These are phyloP conservation scores for Callopanchax toddi DNA, from an alignment of 2,113 vertebrate species.

Conservation along the genomic window DNA sequence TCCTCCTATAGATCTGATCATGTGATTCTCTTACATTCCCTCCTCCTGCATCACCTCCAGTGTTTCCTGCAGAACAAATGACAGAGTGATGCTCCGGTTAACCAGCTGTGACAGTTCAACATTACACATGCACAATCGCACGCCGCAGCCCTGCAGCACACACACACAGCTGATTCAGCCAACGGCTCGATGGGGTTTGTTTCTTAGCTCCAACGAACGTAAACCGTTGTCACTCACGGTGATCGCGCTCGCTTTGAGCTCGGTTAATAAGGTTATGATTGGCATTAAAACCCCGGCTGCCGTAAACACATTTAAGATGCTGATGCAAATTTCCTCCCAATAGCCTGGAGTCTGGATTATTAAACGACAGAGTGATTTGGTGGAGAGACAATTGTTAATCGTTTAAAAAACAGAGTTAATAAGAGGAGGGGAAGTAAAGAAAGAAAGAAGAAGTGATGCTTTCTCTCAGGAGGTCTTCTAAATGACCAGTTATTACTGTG, in stretches of 20 bases:
- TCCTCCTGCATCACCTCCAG: constrained; percentile 19
- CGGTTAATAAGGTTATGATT: constrained; percentile 72
- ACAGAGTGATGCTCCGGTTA: constrained; percentile 6
- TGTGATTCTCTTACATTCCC: constrained; percentile 60
- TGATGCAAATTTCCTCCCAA: constrained; percentile 64
- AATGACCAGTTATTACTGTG: too few relatives aligned
- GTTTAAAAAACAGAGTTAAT: constrained; percentile 60
- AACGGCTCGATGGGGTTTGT: constrained; percentile 47
- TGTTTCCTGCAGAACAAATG: constrained; percentile 61
- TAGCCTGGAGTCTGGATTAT: constrained; percentile 74
- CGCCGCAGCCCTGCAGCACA: constrained; percentile 36
- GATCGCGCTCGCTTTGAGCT: constrained; percentile 59
- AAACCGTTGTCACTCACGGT: constrained; percentile 65
- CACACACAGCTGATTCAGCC: constrained; percentile 6
- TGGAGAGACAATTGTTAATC: constrained; percentile 67
- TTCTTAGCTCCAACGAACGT: constrained; percentile 47
- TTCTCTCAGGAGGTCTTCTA: too few relatives aligned
- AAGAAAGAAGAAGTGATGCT: constrained; percentile 21
- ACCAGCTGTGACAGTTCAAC: constrained; percentile 46
- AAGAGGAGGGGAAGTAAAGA: constrained; percentile 21
- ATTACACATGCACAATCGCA: constrained; percentile 46
- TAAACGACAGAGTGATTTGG: constrained; percentile 62
- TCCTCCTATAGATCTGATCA: too few relatives aligned
- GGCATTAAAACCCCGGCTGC: constrained; percentile 72
- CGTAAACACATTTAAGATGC: constrained; percentile 60